Base-by-base conservation (phyloP, 1,140 invertebrate species). In the Saccostrea cuccullata region DNA sequence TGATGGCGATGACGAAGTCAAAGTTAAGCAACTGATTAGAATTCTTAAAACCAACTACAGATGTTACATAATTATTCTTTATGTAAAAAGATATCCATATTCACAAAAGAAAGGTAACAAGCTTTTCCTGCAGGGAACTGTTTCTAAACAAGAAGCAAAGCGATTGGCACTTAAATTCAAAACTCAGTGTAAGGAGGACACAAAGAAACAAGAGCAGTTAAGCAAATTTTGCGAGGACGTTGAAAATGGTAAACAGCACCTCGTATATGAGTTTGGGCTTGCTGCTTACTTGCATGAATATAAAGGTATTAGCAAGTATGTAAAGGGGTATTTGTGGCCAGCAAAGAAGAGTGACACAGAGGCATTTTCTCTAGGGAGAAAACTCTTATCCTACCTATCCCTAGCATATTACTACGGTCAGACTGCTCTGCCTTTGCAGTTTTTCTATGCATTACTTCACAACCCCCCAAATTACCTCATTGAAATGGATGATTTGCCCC, bases 361-460 rank as follows among this genome's bases (percentile, higher is more conserved):
- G 4, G 5, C 83, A 26, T 58, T 89, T n/a, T 36, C 58, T 12
- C 23, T 82, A 9, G 89, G 90, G 87, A 90, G 90, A 77, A 89
- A 73, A 64, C 82, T 82, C 0, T 87, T 92, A 67, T 88, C 64
- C 0, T 92, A 89, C 70, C 64, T 92, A 23, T 87, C 92, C 13
- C 84, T 92, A 2, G 90, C 88, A 0, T 90, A 92, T 55, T 92
- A 88, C 30, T 92, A 91, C 86, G 92, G 90, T 11, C 90, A 92
- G 58, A 70, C 88, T 55, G 90, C 90, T 17, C 11, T 92, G 40
- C 91, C 91, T 1, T 90, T 89, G 26, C 89, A 91, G n/a, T 90
- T 92, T 73, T 90, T 92, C 36, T 82, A 87, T 17, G 55, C 67
- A 0, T 26, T 90, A 13, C 55, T 93, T 13, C 58, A 77, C 23